A percentile compares a stretch with the other conserved stretches of the same genome.
These are phyloP conservation scores for Pristis pectinata DNA, from an alignment of 2,797 vertebrate species.

Conservation along the genomic window DNA sequence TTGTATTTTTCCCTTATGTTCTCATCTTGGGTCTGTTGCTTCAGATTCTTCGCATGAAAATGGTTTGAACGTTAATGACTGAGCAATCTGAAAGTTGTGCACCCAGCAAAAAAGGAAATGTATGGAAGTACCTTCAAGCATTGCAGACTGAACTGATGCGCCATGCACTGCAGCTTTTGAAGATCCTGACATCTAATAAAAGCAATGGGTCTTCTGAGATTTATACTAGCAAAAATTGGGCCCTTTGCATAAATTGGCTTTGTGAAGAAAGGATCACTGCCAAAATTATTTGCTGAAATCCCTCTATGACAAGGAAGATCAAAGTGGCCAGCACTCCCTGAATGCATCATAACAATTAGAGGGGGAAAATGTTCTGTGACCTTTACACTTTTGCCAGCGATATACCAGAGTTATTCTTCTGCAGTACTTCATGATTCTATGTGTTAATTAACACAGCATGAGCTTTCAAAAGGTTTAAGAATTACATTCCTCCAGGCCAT, in stretches of 20 bases:
- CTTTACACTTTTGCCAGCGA: background rate
- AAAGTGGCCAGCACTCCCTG: background rate
- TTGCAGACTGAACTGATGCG: background rate
- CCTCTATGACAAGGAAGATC: background rate
- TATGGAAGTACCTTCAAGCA: background rate
- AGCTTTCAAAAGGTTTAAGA: too few species aligned
- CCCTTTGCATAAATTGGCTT: background rate
- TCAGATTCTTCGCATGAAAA: background rate
- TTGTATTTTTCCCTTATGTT: background rate
- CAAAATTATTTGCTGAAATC: background rate
- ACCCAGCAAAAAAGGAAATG: background rate
- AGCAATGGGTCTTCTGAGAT: background rate
- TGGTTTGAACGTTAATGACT: background rate
- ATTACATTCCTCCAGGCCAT: too few species aligned
- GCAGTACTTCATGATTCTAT: background rate
- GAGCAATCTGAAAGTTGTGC: background rate
- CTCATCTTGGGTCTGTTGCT: background rate
- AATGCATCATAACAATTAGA: background rate
- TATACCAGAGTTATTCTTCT: background rate
- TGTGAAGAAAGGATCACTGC: background rate
- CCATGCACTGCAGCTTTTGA: background rate
- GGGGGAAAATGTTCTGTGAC: background rate
- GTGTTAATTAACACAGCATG: too few species aligned
- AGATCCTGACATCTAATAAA: background rate
- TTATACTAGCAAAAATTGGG: background rate